Percentiles rank a stretch among this genome's conserved stretches.
These are phyloP conservation scores for Paradisaea rubra DNA, from an alignment of 2,113 vertebrate species.

Conservation along the genomic window DNA sequence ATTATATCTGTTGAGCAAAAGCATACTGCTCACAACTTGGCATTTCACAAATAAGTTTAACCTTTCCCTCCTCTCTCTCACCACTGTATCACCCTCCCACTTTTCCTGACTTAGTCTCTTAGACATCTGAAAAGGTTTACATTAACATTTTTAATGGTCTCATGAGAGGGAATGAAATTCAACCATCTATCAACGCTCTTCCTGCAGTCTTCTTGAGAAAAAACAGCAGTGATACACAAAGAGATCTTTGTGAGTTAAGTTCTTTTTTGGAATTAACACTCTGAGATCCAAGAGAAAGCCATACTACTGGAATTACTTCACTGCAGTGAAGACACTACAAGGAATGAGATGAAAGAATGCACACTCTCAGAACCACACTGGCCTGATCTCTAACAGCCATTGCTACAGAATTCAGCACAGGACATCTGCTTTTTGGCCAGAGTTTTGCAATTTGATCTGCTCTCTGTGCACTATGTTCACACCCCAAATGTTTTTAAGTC, in stretches of 20 bases:
- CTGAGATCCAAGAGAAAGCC: neutral
- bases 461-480: neutral
- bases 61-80: neutral
- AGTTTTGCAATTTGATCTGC: neutral
- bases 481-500: neutral
- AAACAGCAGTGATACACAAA: neutral
- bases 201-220: neutral
- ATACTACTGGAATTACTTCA: neutral
- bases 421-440: neutral
- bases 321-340: neutral
- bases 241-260: neutral
- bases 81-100: neutral
- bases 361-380: neutral
- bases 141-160: slow-evolving; percentile 3
- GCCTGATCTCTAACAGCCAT: neutral
- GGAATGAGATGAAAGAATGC: neutral
- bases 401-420: neutral
- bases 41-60: slow-evolving; percentile 26
- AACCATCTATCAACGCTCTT: neutral
- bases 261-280: neutral
- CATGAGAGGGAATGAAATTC: neutral
- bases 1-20: neutral
- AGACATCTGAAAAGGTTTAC: neutral
- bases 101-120: neutral
- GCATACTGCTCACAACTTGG: neutral